Evolutionary conservation across 2,113 vertebrate genomes (phyloP).

Genomic region (Ictidomys tridecemlineatus): DNA sequence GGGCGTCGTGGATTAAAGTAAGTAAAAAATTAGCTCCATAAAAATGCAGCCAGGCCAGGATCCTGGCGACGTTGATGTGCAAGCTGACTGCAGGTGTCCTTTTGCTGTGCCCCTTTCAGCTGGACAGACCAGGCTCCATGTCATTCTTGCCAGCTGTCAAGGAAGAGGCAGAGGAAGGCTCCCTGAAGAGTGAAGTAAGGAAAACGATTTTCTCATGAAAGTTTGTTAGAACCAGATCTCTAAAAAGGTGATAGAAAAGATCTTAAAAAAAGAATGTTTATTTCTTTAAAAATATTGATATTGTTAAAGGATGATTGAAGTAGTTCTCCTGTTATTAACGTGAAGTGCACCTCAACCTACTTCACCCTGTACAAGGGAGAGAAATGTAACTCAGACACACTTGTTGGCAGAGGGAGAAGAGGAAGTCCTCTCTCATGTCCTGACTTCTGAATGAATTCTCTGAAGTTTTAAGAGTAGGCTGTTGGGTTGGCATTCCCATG

Average conservation of each 20-base stretch:
- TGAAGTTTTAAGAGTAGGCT: not conserved
- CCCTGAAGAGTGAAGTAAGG: conserved; percentile 85
- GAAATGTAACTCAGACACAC: not conserved
- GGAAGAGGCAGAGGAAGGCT: conserved; percentile 88
- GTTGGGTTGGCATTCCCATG: not conserved
- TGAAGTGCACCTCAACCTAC: not conserved
- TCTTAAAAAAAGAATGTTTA: not conserved
- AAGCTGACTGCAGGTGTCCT: not conserved
- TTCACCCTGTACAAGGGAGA: not conserved
- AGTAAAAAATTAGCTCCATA: conserved; percentile 23
- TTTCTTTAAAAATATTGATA: not conserved
- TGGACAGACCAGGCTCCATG: conserved; percentile 82
- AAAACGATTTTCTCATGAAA: not conserved
- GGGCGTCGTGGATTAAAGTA: not conserved
- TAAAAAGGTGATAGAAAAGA: conserved; percentile 46
- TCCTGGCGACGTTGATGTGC: not conserved
- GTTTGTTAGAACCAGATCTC: not conserved
- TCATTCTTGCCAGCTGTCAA: conserved; percentile 86
- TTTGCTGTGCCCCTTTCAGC: conserved; percentile 79
- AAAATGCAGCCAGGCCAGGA: not conserved
- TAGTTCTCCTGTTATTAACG: not conserved
- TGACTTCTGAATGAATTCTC: conserved; percentile 4
- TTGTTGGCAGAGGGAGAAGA: not conserved
- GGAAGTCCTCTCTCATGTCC: not conserved
- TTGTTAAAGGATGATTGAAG: conserved; percentile 21